Base-by-base conservation (phyloP, 2,113 vertebrate genomes). In the Aptenodytes patagonicus region DNA sequence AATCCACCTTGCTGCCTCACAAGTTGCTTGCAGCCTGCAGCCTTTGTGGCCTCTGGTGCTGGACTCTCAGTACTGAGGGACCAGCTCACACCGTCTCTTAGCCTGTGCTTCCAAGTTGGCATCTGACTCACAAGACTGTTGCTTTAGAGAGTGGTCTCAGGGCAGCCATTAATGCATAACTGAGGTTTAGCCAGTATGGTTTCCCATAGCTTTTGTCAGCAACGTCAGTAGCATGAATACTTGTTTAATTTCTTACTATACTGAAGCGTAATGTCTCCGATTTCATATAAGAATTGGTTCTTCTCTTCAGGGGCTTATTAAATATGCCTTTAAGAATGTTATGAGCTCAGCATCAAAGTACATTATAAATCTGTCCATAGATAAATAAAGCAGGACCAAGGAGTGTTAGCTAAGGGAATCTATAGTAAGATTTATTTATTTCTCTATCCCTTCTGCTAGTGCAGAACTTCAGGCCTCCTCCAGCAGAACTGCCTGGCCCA, bases 271-370 rank as follows among this genome's bases (percentile, higher is more conserved):
- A 68, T 83, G 42, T 80, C 71, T 90, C 64, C 7, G 8, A 34
- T 86, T 83, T 86, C 83, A 54, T 58, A 17, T 10, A 68, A 61
- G 60, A 78, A 58, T 15, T 22, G 49, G 7, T 88, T 88, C 61
- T 75, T 90, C 62, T 93, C 83, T 86, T 80, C 71, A 62, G 58
- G 9, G 76, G 32, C 29, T 94, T 92, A 83, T 83, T 90, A 83
- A 80, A 77, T 92, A 88, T 73, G 78, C 40, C 34, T 83, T 97
- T 60, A 86, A 72, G 58, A 89, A 92, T 76, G 11, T 60, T 86
- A 92, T 34, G n/a, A 89, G 32, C 28, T 96, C 68, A 89, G 77
- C 55, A 84, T 87, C 73, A 84, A 95, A 89, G 72, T 78, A 90
- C 26, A 21, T 89, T 75, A 79, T 89, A 89, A 70, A 89, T 91